A percentile compares a stretch with the other conserved stretches of the same genome.
phyloP scores from a whole-genome alignment of 2,113 vertebrate species.

The Mesoclemmys tuberculata region DNA sequence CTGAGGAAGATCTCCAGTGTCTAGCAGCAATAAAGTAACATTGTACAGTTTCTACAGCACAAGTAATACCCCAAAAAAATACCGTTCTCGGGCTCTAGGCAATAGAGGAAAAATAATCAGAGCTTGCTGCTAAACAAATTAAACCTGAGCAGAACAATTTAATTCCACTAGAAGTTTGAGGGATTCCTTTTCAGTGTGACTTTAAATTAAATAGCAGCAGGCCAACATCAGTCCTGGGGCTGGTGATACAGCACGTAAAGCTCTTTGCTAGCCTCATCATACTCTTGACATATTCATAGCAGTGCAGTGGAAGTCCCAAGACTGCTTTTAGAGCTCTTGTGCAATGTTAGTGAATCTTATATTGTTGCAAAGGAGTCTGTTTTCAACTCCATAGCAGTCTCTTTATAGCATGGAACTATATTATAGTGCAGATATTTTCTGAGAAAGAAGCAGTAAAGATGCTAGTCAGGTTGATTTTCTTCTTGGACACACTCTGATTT shows the following conservation, averaged over 20 bases:
- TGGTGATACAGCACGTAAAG: neutral
- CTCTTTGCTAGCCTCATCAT: neutral
- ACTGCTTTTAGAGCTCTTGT: neutral
- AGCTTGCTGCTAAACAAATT: neutral
- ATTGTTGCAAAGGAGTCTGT: neutral
- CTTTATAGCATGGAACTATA: neutral
- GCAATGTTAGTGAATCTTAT: neutral
- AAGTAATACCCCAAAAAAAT: neutral
- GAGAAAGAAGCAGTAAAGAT: neutral
- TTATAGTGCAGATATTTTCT: neutral
- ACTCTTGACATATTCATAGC: neutral
- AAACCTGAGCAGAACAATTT: neutral
- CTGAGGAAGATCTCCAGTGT: neutral
- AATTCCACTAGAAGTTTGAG: neutral
- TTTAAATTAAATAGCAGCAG: neutral
- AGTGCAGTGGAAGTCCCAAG: neutral
- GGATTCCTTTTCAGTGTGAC: neutral
- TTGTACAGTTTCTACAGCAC: neutral
- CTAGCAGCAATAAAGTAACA: neutral
- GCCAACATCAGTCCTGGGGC: neutral
- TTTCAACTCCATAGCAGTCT: neutral
- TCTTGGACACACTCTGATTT: neutral
- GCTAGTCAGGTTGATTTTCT: neutral
- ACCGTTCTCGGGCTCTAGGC: neutral
- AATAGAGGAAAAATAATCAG: neutral